Conservation (phyloP, 2,113 vertebrate species). For the Parotia lawesii region DNA sequence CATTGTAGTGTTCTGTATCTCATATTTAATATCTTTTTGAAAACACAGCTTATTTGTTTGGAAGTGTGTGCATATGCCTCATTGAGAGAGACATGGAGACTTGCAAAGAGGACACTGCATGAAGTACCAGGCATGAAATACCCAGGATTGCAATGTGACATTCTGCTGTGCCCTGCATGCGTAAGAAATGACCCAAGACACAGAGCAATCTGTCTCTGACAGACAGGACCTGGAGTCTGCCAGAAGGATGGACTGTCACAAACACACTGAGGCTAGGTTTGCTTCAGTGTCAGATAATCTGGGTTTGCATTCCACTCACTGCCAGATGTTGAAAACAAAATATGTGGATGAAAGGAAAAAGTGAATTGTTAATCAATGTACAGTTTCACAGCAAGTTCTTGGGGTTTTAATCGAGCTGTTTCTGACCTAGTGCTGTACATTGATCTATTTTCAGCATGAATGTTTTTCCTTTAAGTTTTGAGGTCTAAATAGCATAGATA, state of each 20-base stretch:
- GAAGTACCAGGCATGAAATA: slow-evolving; percentile 35
- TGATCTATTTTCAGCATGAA: slow-evolving; percentile 62
- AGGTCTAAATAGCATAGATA: not conserved
- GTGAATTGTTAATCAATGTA: slow-evolving; percentile 26
- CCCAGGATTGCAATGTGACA: slow-evolving; percentile 37
- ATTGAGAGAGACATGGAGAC: slow-evolving; percentile 71
- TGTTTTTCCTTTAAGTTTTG: slow-evolving; percentile 56
- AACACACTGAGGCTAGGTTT: not conserved
- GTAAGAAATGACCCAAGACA: slow-evolving; percentile 51
- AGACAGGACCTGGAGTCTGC: not conserved
- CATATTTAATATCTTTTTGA: not conserved
- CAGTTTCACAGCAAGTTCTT: slow-evolving; percentile 1
- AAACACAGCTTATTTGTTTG: slow-evolving; percentile 90
- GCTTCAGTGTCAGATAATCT: not conserved
- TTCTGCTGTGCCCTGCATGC: slow-evolving; percentile 52
- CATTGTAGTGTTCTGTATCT: not conserved
- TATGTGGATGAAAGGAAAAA: not conserved
- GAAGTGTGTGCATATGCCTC: slow-evolving; percentile 90
- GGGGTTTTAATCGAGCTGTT: slow-evolving; percentile 34
- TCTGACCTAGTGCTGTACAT: slow-evolving; percentile 60
- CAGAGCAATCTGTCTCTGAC: not conserved
- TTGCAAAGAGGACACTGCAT: slow-evolving; percentile 26
- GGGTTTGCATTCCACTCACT: slow-evolving; percentile 62
- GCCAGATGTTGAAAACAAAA: slow-evolving; percentile 55
- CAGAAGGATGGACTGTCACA: not conserved